Percentiles rank a stretch among this genome's conserved stretches.
phyloP scores from a whole-genome alignment of 2,888 invertebrate species.

The Tipula lateralis region DNA sequence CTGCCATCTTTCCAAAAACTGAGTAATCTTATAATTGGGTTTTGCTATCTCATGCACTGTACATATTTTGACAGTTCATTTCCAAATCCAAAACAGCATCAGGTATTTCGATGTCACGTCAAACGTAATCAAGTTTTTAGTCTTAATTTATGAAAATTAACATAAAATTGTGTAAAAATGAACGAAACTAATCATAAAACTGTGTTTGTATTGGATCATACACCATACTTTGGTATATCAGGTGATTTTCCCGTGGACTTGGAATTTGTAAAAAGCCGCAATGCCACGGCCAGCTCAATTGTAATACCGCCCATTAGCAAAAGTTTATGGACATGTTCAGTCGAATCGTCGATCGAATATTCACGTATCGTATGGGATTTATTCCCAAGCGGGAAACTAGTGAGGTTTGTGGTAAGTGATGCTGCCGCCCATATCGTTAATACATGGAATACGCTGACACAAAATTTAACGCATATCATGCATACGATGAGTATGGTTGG shows the following conservation, averaged over 20 bases:
- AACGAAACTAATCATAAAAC: constrained; percentile 79
- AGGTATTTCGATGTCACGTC: not conserved
- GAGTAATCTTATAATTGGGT: not conserved
- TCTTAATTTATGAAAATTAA: not conserved
- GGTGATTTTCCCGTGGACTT: constrained; percentile 47
- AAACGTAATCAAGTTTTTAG: not conserved
- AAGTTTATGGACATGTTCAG: constrained; percentile 92
- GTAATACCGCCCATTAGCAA: constrained; percentile 82
- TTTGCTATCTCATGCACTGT: not conserved
- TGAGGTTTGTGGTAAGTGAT: constrained; percentile 83
- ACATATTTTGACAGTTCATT: not conserved
- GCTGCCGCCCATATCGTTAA: constrained; percentile 79
- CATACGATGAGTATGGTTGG: constrained; percentile 57
- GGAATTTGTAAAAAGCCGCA: constrained; percentile 53
- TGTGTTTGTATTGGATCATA: constrained; percentile 90
- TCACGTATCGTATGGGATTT: constrained; percentile 95
- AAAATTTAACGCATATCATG: constrained; percentile 80
- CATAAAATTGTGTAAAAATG: constrained; percentile 33
- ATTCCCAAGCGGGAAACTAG: constrained; percentile 85
- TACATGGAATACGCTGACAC: constrained; percentile 76
- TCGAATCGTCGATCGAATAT: constrained; percentile 93
- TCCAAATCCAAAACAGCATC: not conserved
- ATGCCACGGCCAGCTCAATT: constrained; percentile 64
- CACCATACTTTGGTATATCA: constrained; percentile 78
- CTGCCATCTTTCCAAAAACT: not conserved